These are phyloP conservation scores for Grantiella picta DNA, from an alignment of 2,113 vertebrate genomes.

Conservation along the genomic window DNA sequence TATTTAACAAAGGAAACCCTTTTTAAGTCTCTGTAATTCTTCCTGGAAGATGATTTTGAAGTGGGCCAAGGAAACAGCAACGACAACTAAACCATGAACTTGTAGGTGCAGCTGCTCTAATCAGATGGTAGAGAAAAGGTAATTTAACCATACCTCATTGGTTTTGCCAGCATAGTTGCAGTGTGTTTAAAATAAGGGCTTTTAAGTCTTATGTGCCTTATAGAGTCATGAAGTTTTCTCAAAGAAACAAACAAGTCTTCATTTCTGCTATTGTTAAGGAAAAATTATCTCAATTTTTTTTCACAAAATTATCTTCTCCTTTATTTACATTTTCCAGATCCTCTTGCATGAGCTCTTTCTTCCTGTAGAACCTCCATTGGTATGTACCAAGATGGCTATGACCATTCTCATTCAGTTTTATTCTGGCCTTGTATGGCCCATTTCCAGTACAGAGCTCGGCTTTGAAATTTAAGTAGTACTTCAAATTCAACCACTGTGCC, in stretches of 20 bases:
- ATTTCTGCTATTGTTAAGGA: background rate
- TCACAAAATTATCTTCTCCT: background rate
- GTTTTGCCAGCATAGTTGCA: background rate
- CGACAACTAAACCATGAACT: background rate
- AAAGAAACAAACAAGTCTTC: background rate
- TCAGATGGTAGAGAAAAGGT: background rate
- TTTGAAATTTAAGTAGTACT: background rate
- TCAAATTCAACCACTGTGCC: background rate
- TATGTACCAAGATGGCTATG: background rate
- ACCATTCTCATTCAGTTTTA: background rate
- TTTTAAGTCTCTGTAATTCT: background rate
- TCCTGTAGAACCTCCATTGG: background rate
- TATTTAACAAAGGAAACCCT: background rate
- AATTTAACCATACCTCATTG: background rate
- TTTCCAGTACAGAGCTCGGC: background rate
- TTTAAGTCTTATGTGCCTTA: background rate
- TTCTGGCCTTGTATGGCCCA: background rate
- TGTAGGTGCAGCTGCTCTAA: background rate
- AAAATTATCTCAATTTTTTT: background rate
- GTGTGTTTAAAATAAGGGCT: background rate
- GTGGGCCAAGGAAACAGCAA: background rate
- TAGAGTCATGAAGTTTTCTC: background rate
- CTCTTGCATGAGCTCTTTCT: background rate
- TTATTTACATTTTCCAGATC: background rate
- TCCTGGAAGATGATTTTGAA: background rate